These are phyloP conservation scores for Pseudocheirus occidentalis DNA, from an alignment of 2,797 vertebrate species.

Conservation along the genomic window DNA sequence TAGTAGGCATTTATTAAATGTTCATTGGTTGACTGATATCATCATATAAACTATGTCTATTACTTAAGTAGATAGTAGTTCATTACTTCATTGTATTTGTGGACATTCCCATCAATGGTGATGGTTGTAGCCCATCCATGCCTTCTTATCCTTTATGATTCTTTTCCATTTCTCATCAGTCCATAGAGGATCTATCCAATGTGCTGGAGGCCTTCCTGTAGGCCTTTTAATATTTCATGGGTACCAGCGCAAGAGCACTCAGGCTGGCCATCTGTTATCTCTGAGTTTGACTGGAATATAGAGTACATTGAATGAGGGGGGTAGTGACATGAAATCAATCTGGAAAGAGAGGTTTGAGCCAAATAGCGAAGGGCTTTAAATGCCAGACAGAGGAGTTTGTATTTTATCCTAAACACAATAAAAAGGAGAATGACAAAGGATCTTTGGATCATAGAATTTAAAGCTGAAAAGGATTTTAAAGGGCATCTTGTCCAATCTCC, in stretches of 20 bases:
- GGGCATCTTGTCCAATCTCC: background rate
- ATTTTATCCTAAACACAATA: background rate
- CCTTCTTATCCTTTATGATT: background rate
- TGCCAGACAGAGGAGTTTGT: background rate
- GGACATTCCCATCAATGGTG: background rate
- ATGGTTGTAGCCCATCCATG: background rate
- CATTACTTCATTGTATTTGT: background rate
- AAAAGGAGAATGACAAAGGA: background rate
- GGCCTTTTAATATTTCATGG: background rate
- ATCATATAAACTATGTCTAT: background rate
- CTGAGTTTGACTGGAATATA: background rate
- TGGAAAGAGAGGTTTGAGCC: background rate
- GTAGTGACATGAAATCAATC: background rate
- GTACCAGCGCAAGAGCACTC: background rate
- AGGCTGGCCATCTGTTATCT: conserved; percentile 1
- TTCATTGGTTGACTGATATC: background rate
- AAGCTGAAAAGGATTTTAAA: background rate
- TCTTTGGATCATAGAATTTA: background rate
- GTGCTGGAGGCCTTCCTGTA: background rate
- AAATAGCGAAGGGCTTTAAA: background rate
- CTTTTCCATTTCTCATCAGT: background rate
- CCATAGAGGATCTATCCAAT: background rate
- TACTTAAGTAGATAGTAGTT: background rate
- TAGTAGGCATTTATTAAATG: background rate
- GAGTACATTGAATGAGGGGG: background rate